phyloP scores from a whole-genome alignment of 2,888 invertebrate genomes.

The Drosophila nr. perissopoda region DNA sequence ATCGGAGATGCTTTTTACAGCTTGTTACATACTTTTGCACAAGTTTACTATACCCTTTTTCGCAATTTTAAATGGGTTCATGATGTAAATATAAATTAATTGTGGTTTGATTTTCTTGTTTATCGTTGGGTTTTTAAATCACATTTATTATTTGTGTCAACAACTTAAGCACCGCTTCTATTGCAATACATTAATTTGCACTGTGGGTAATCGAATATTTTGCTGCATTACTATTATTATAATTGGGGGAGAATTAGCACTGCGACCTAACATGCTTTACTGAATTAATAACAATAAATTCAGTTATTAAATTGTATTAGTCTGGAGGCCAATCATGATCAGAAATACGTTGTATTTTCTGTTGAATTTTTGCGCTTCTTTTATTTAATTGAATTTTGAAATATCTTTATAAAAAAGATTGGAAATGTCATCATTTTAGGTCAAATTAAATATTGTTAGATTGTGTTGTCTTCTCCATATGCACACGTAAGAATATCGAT shows the following conservation, averaged over 20 bases:
- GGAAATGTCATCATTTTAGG: not conserved
- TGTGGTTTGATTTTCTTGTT: slow-evolving; percentile 1
- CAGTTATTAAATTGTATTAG: not conserved
- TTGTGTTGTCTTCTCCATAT: not conserved
- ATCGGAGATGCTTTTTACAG: not conserved
- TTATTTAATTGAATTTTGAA: not conserved
- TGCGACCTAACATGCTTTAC: too few species aligned
- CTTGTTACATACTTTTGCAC: not conserved
- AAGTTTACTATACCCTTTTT: not conserved
- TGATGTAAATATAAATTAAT: not conserved
- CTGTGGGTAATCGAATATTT: not conserved
- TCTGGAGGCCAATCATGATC: not conserved
- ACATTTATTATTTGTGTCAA: not conserved
- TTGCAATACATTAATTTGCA: not conserved
- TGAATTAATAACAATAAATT: too few species aligned
- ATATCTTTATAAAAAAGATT: not conserved
- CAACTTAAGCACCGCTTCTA: slow-evolving; percentile 1
- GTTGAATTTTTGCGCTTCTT: not conserved
- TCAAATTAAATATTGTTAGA: not conserved
- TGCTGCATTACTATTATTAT: slow-evolving; percentile 4
- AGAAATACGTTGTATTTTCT: not conserved
- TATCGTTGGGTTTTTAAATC: not conserved
- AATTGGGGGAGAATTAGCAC: too few species aligned
- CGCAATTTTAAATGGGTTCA: not conserved
- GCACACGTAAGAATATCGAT: not conserved